Evolutionary conservation across 2,113 vertebrate species (phyloP).

Genomic region (Pseudois nayaur): DNA sequence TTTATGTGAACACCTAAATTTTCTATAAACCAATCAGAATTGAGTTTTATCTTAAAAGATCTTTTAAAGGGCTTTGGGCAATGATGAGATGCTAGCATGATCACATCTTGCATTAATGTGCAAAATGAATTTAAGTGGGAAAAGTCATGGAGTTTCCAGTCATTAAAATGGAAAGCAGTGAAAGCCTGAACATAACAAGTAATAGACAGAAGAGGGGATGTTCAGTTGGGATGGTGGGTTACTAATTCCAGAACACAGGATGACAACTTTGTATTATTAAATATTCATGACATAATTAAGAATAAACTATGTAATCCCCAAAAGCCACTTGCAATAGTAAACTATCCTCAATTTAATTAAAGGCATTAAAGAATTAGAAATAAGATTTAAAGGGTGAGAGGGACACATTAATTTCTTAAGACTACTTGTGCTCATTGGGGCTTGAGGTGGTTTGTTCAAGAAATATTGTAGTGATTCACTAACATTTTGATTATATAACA

Average conservation of each 20-base stretch:
- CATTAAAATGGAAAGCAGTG: background rate
- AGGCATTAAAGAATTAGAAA: slow-evolving; percentile 60
- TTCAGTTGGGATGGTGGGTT: background rate
- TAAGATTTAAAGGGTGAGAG: slow-evolving; percentile 54
- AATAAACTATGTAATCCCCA: slow-evolving; percentile 48
- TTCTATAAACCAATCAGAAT: background rate
- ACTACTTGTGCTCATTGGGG: background rate
- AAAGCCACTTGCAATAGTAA: slow-evolving; percentile 42
- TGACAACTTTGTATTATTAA: slow-evolving; percentile 34
- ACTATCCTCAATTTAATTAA: slow-evolving; percentile 66
- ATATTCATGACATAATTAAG: slow-evolving; percentile 60
- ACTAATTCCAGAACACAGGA: background rate
- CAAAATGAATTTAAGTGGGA: background rate
- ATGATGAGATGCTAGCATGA: background rate
- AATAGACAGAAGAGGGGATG: background rate
- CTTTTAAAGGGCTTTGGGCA: background rate
- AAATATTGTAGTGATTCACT: background rate
- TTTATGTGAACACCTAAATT: background rate
- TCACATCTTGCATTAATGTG: background rate
- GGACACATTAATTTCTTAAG: slow-evolving; percentile 41
- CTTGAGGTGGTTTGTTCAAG: slow-evolving; percentile 16
- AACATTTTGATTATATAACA: background rate
- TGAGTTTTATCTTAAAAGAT: background rate
- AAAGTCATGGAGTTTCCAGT: background rate
- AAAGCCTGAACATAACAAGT: background rate